A percentile compares a stretch with the other conserved stretches of the same genome.
Conservation (phyloP, 2,797 vertebrate genomes). For the Anas flavirostris region DNA sequence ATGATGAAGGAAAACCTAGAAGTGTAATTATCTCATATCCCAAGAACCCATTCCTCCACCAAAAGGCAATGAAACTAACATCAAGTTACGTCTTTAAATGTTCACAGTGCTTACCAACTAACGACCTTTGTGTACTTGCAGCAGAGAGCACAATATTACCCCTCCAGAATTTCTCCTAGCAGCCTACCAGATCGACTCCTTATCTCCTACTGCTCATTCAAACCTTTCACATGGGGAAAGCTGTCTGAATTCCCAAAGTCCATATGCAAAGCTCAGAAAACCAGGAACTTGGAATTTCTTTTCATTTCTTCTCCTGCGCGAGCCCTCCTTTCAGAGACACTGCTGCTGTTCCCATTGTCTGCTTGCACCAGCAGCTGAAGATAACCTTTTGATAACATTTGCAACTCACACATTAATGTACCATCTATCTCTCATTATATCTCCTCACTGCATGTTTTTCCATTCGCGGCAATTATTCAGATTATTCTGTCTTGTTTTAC, state of each 20-base stretch:
- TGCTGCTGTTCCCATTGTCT: background rate
- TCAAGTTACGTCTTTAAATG: background rate
- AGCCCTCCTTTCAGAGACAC: background rate
- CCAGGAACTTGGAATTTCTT: background rate
- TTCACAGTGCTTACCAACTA: background rate
- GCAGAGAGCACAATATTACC: background rate
- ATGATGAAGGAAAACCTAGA: background rate
- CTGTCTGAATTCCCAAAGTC: background rate
- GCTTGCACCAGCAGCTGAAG: background rate
- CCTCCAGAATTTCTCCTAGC: background rate
- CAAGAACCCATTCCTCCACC: background rate
- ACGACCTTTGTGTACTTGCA: background rate
- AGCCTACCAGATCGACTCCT: background rate
- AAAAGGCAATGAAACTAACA: background rate
- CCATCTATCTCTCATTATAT: background rate
- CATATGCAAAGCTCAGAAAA: background rate
- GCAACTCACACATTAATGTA: background rate
- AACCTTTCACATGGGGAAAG: background rate
- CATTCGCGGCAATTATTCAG: conserved; percentile 59
- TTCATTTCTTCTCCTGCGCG: background rate
- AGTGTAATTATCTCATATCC: background rate
- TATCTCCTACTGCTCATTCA: background rate
- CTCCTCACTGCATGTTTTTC: conserved; percentile 14
- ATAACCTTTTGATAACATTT: conserved; percentile 12
- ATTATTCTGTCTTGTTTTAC: conserved; percentile 63